Base-by-base conservation (phyloP, 2,888 invertebrate genomes). In the Oscheius sp. region DNA sequence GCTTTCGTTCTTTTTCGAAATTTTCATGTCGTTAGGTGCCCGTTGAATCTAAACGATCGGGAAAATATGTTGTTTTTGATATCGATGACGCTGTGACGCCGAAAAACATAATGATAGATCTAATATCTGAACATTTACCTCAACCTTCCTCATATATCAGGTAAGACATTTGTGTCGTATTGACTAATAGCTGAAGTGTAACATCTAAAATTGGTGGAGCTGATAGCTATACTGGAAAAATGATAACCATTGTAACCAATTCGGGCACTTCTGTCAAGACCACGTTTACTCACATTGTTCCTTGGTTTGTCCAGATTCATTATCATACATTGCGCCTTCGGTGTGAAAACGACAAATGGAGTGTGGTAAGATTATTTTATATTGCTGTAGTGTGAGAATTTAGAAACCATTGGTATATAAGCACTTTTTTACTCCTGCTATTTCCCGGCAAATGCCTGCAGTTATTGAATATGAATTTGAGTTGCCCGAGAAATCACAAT, bases 241-340 rank as follows among this genome's bases (percentile, higher is more conserved):
- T 80, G 41, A 64, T 66, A 18, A 69, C 78, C 6, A 63, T 55
- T 18, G 16, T 80, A 2, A 63, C 56, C 1, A 78, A 79, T 35
- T 69, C 69, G 16, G 71, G 49, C 1, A 41, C 46, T 12, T 89
- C 29, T 23, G 53, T 63, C 12, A 55, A 61, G 23, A 58, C 74
- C 12, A 43, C 72, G n/a, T 78, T 80, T 45, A 74, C 78, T 0
- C 86, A 87, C 55, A 73, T 80, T 18, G 64, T 86, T 18, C 86
- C 86, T 5, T 86, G 85, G 90, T 91, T 89, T 82, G 86, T 91
- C 6, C 83, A 90, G 56, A 92, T 95, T 79, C 97, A 95, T 89
- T 91, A 95, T 70, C 96, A 96, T 89, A 94, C 96, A 0, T 90
- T 97, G 73, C 92, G 92, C 89, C 91, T 95, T 41, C 91, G 91